These are phyloP conservation scores for Drosophila nigrodunni DNA, from an alignment of 1,140 invertebrate genomes.

Conservation along the genomic window DNA sequence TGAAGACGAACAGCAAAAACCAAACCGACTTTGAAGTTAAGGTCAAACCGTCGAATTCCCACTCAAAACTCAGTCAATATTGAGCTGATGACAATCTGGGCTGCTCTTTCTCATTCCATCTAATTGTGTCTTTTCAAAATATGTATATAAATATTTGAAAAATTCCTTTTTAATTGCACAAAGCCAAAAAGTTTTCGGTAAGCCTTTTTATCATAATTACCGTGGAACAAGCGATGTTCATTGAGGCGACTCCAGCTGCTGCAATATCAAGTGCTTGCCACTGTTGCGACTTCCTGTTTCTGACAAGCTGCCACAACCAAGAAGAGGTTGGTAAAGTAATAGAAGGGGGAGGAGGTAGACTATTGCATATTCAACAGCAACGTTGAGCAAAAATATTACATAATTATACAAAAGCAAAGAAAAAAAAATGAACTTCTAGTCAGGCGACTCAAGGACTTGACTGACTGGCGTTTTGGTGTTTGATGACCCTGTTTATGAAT, in stretches of 20 bases:
- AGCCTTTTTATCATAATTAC: constrained; percentile 72
- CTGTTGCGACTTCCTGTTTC: constrained; percentile 25
- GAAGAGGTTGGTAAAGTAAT: background rate
- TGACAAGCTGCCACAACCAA: constrained; percentile 15
- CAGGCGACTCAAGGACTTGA: constrained; percentile 14
- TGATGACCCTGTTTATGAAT: constrained; percentile 83
- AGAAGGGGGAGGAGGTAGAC: constrained; percentile 2
- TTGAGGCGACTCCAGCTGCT: constrained; percentile 12
- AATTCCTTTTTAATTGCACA: constrained; percentile 79
- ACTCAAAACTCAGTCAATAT: constrained; percentile 24
- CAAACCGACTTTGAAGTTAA: constrained; percentile 34
- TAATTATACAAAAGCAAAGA: constrained; percentile 72
- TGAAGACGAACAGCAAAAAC: constrained; percentile 28
- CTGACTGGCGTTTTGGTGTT: constrained; percentile 67
- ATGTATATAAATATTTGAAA: constrained; percentile 77
- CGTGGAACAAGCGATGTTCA: constrained; percentile 11
- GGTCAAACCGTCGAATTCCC: constrained; percentile 27
- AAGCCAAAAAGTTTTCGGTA: constrained; percentile 70
- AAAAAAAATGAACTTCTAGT: constrained; percentile 17
- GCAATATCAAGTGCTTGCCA: constrained; percentile 36
- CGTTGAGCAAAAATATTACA: constrained; percentile 72
- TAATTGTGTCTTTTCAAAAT: constrained; percentile 45
- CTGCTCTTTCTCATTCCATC: constrained; percentile 1
- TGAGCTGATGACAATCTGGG: constrained; percentile 41
- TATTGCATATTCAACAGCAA: constrained; percentile 72